Evolutionary conservation across 2,888 invertebrate species (phyloP).

Genomic region (Drosophila pseudotalamancana): DNA sequence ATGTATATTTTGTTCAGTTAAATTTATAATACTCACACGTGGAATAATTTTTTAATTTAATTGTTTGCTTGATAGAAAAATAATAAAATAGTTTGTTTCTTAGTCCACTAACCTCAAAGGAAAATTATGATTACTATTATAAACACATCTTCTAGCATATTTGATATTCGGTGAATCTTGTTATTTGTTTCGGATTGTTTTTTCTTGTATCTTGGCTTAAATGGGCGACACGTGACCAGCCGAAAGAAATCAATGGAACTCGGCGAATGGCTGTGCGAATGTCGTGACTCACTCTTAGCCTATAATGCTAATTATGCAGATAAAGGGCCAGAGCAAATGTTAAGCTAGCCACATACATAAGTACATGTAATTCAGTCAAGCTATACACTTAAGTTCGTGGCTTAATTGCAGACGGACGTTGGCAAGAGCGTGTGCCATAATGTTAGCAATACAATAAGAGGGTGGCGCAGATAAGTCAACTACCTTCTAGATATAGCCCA

Average conservation of each 20-base stretch:
- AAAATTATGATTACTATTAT: neutral
- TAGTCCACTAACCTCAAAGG: no score
- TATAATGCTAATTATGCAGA: slow-evolving; percentile 50
- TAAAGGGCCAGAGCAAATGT: slow-evolving; percentile 34
- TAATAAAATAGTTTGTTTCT: no score
- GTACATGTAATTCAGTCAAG: slow-evolving; percentile 41
- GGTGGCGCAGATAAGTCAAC: slow-evolving; percentile 8
- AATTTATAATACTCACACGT: no score
- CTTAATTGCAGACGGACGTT: slow-evolving; percentile 27
- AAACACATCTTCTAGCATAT: slow-evolving; percentile 2
- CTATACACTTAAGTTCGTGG: slow-evolving; percentile 32
- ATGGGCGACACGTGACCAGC: slow-evolving; percentile 23
- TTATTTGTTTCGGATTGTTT: neutral
- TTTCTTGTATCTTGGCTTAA: slow-evolving; percentile 4
- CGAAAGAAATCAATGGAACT: slow-evolving; percentile 35
- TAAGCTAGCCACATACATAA: slow-evolving; percentile 29
- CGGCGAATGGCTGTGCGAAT: slow-evolving; percentile 3
- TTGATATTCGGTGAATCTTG: neutral
- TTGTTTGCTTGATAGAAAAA: no score
- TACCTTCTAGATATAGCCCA: neutral
- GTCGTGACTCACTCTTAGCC: slow-evolving; percentile 45
- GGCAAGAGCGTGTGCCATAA: neutral
- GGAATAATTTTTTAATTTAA: no score
- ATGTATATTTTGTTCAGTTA: no score
- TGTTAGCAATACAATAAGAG: slow-evolving; percentile 13